Evolutionary conservation across 2,888 invertebrate species (phyloP), one percentile per base, ranked within the genome.

Genomic region (Acholoe squamosa): DNA sequence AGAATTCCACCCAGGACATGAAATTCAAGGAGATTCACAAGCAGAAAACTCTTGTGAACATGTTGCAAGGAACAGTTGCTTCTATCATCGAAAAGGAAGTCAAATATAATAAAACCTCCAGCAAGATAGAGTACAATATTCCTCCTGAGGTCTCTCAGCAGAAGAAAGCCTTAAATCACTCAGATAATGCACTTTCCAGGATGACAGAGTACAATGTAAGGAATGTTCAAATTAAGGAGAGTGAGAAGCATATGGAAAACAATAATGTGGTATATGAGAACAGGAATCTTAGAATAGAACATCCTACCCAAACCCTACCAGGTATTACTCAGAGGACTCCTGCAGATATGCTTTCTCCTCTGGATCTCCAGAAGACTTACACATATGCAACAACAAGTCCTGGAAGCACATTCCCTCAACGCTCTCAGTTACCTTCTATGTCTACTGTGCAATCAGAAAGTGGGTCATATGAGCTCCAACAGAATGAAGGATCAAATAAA

Each of bases 41-140:
- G 28, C 86, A 86, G 28, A 86, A 86, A 86, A 86, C 86, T 1
- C 54, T 86, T 3, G 86, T 86, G 25, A 86, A 86, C 86, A 86
- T 52, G 54, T 31, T 86, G 14, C 52, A 52, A 54, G 86, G 86
- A 54, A 86, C 86, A n/a, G 86, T 86, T 19, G 86, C 86, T 0
- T 86, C 86, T 25, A 86, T 86, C 52, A 86, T 86, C 25, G 86
- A 86, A 28, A 86, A 56, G 25, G 86, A 86, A 86, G 86, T 86
- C 7, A 86, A 86, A 54, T 7, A 86, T n/a, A 12, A 1, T 1
- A 80, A 80, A 80, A 16, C 14, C 0, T 16, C 19, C 22, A n/a
- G 33, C 43, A 80, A 80, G n/a, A 80, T 80, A 16, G 7, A 31
- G 31, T 31, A 76, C 31, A 28, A 14, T 28, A 76, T 31, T 3